These are phyloP conservation scores for Tinamus guttatus DNA, from an alignment of 2,113 vertebrate genomes.

Conservation along the genomic window DNA sequence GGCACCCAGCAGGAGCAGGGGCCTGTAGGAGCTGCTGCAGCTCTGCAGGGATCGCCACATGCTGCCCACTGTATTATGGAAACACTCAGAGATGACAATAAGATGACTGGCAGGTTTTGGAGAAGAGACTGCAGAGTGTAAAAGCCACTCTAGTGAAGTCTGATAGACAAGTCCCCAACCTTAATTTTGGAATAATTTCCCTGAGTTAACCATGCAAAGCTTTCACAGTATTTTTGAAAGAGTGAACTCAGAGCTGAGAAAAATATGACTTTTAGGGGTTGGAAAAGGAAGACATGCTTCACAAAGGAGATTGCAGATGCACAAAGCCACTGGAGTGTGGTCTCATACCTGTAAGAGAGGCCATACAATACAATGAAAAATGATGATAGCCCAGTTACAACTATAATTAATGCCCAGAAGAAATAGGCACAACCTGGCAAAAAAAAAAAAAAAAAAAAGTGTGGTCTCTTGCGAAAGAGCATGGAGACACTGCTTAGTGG, in stretches of 20 bases:
- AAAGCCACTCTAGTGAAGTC: too few relatives aligned
- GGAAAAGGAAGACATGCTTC: slow-evolving; percentile 58
- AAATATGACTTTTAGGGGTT: slow-evolving; percentile 40
- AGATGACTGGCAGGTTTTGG: too few relatives aligned
- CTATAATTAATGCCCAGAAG: slow-evolving; percentile 55
- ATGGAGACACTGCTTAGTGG: background rate
- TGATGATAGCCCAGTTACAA: slow-evolving; percentile 14
- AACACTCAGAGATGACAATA: too few relatives aligned
- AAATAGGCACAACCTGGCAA: background rate
- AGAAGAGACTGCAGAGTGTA: too few relatives aligned
- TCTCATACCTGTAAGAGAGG: slow-evolving; percentile 69
- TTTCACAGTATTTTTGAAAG: slow-evolving; percentile 22
- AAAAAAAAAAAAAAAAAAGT: background rate
- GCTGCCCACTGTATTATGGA: too few relatives aligned
- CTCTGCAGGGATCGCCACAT: too few relatives aligned
- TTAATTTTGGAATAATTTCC: slow-evolving; percentile 13
- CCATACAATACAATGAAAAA: slow-evolving; percentile 76
- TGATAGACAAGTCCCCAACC: background rate
- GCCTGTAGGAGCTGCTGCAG: too few relatives aligned
- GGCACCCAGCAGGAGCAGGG: too few relatives aligned
- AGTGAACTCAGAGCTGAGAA: background rate
- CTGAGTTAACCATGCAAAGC: slow-evolving; percentile 59
- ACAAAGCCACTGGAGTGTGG: slow-evolving; percentile 73
- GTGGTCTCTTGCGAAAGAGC: background rate
- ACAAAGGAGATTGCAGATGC: slow-evolving; percentile 64